Base-by-base conservation (phyloP, 2,113 vertebrate species). In the Podarcis raffonei region DNA sequence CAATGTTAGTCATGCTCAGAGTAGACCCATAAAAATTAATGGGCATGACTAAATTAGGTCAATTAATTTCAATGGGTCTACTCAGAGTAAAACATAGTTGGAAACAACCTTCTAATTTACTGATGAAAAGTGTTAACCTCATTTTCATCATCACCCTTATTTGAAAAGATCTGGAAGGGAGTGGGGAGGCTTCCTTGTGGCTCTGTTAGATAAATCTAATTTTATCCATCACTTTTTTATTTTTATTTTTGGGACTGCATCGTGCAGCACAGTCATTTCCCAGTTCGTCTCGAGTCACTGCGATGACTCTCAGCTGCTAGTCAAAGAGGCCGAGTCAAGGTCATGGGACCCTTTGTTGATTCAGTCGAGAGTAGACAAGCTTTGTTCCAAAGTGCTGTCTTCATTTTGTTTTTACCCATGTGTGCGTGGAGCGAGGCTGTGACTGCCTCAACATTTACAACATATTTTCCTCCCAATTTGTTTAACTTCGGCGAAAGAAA, bases 391-490 rank as follows among this genome's bases (percentile, higher is more conserved):
- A 96, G 95, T 91, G 48, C 89, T 93, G 91, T 88, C 95, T 95
- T 95, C 93, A 86, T 92, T 96, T 95, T 92, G 89, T 90, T 94
- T 96, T 94, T 95, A 90, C 87, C 92, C 94, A 66, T 2, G 0
- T 87, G 80, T 22, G 2, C 91, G 88, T 96, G 95, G 95, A 96
- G 96, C 96, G 93, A 93, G 94, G 92, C 89, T 96, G 96, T 91
- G 91, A 90, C 96, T 96, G 92, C 93, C 93, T 94, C 92, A 91
- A 81, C 89, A 90, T 95, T 96, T 96, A 95, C 96, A 95, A 93
- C 90, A 96, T 97, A 95, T 93, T 97, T 97, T 91, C 92, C 94
- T 96, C 93, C 94, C 94, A 12, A 89, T 95, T 89, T 90, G 91
- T 92, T 96, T 93, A 84, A 88, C 92, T 96, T 93, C 88, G 94